These are phyloP conservation scores for Trissoscelio sp. DNA, from an alignment of 2,888 invertebrate species.

Conservation along the genomic window DNA sequence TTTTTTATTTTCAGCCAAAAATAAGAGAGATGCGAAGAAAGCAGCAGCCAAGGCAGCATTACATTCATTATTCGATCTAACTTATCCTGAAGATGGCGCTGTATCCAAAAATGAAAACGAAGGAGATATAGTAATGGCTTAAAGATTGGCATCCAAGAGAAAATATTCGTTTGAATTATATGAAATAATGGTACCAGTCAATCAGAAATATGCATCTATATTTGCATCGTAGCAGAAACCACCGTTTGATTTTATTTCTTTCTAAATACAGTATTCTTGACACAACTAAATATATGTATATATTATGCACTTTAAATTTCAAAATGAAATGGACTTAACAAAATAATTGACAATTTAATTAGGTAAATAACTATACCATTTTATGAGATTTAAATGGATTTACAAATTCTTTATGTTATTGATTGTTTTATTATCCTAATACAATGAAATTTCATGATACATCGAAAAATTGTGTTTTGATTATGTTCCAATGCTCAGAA, in stretches of 20 bases:
- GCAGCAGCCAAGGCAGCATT: conserved; percentile 80
- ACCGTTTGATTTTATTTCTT: conserved; percentile 11
- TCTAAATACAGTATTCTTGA: conserved; percentile 34
- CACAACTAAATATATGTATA: conserved; percentile 28
- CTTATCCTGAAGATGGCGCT: conserved; percentile 77
- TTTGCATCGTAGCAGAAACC: conserved; percentile 39
- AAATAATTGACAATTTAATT: conserved; percentile 7
- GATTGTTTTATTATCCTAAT: no score
- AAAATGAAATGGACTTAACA: background rate
- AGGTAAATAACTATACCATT: no score
- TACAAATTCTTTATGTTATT: no score
- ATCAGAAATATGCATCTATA: conserved; percentile 47
- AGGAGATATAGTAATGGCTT: conserved; percentile 69
- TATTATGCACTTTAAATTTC: conserved; percentile 9
- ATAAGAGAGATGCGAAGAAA: conserved; percentile 82
- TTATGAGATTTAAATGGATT: no score
- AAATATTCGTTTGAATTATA: conserved; percentile 14
- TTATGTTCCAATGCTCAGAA: no score
- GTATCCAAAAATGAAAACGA: conserved; percentile 63
- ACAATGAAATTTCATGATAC: no score
- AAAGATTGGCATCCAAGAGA: conserved; percentile 22
- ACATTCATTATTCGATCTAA: conserved; percentile 76
- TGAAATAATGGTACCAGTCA: conserved; percentile 2
- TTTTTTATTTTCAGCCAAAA: no score
- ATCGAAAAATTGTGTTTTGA: no score